Evolutionary conservation across 2,113 vertebrate species (phyloP), one percentile per base, ranked within the genome.

Genomic region (Chaenocephalus aceratus): DNA sequence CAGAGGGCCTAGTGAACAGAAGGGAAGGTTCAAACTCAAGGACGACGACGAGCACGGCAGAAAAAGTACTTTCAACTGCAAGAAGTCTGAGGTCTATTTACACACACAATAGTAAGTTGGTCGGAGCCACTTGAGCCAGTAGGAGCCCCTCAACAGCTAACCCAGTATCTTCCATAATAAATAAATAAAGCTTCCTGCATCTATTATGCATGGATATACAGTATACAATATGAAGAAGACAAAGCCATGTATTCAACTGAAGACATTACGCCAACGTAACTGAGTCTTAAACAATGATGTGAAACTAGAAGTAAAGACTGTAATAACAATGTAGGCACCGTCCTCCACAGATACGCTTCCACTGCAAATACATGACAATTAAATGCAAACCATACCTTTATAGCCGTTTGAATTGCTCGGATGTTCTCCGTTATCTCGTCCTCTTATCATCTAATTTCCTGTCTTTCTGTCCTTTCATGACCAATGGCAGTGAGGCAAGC

Each of bases 131-230:
- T 58, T 13, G 65, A 64, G 72, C 75, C 58, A 65, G 58, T 59
- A 61, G 52, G n/a, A 78, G 26, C 57, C 59, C 54, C 48, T 46
- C 30, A 67, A 80, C 67, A 77, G 54, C 72, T 16, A 80, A 58
- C 75, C 58, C 45, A 16, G 79, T 63, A 73, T 83, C 74, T 59
- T 13, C 58, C 61, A 78, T 52, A 65, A 81, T 79, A 77, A 84
- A 87, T 85, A 79, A 83, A 89, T 84, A 83, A 86, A 69, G 68
- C 36, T 30, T 52, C 66, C 51, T 52, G 58, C 64, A 90, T 86
- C 71, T 80, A 87, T 89, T 86, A 89, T 79, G 62, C 70, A 91
- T 90, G 72, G 62, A 57, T 23, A 16, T 79, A 49, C 6, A 30
- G 30, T 30, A 67, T 10, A 62, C 48, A 60, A 60, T 59, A 53